Evolutionary conservation across 2,113 vertebrate genomes (phyloP).

Genomic region (Bostrychus sinensis): DNA sequence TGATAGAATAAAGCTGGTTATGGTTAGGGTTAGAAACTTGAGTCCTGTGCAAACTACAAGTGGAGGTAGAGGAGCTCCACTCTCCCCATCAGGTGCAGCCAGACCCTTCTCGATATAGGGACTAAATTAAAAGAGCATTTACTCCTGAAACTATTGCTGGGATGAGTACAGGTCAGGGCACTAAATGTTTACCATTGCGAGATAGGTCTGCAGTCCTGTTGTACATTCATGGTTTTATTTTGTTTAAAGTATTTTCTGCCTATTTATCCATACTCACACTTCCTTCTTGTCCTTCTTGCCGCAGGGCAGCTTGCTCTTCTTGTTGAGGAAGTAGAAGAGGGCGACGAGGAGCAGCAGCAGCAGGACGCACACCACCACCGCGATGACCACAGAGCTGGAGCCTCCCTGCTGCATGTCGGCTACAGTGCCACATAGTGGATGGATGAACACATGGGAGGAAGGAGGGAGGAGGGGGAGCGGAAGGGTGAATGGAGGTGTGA

Average conservation of each 20-base stretch:
- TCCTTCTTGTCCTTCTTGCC: constrained; percentile 80
- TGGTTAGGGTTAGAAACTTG: too few relatives aligned
- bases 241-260: not conserved
- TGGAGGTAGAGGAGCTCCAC: too few relatives aligned
- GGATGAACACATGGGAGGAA: constrained; percentile 36
- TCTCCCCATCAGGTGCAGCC: too few relatives aligned
- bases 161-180: too few relatives aligned
- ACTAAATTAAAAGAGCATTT: too few relatives aligned
- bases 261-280: constrained; percentile 80
- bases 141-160: too few relatives aligned
- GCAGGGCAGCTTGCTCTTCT: constrained; percentile 83
- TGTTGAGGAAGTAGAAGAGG: constrained; percentile 86
- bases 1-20: too few relatives aligned
- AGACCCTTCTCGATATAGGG: too few relatives aligned
- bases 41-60: too few relatives aligned
- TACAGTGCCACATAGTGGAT: constrained; percentile 61
- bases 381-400: constrained; percentile 84
- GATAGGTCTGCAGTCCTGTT: not conserved
- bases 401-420: constrained; percentile 82
- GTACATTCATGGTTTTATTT: not conserved
- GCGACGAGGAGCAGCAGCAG: constrained; percentile 87
- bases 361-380: constrained; percentile 89
- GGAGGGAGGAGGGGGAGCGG: constrained; percentile 12
- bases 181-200: not conserved
- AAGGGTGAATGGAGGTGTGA: constrained; percentile 21